Evolutionary conservation across 2,888 invertebrate species (phyloP).

Genomic region (Agrotis exclamationis): DNA sequence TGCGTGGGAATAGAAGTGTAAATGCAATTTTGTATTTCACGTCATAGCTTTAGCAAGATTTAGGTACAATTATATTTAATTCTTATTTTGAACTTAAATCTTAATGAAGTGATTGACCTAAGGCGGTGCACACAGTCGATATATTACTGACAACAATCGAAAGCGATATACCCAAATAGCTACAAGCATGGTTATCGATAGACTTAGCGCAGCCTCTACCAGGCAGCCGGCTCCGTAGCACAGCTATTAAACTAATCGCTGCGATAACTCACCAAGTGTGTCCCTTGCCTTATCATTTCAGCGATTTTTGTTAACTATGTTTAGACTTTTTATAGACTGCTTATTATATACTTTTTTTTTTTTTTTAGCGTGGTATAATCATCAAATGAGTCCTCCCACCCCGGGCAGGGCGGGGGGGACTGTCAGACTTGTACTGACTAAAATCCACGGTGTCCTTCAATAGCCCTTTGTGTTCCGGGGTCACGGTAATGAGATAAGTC

Average conservation of each 20-base stretch:
- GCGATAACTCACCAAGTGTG: constrained; percentile 82
- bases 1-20: constrained; percentile 58
- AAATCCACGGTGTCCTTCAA: too few relatives aligned
- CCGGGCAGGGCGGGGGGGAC: too few relatives aligned
- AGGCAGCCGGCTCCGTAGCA: constrained; percentile 71
- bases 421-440: too few relatives aligned
- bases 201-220: constrained; percentile 73
- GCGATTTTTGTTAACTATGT: constrained; percentile 82
- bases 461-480: too few relatives aligned
- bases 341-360: constrained; percentile 57
- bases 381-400: too few relatives aligned
- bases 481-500: too few relatives aligned
- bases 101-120: constrained; percentile 36
- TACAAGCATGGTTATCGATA: constrained; percentile 75
- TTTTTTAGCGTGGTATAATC: too few relatives aligned
- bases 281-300: constrained; percentile 83
- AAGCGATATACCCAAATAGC: constrained; percentile 77
- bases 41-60: constrained; percentile 7
- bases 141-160: constrained; percentile 78
- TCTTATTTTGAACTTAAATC: constrained; percentile 4
- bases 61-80: neutral
- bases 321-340: constrained; percentile 73
- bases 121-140: constrained; percentile 51
- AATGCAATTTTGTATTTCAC: constrained; percentile 13
- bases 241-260: constrained; percentile 85